These are phyloP conservation scores for Chrysotoxum bicinctum DNA, from an alignment of 2,888 invertebrate genomes.

Conservation along the genomic window DNA sequence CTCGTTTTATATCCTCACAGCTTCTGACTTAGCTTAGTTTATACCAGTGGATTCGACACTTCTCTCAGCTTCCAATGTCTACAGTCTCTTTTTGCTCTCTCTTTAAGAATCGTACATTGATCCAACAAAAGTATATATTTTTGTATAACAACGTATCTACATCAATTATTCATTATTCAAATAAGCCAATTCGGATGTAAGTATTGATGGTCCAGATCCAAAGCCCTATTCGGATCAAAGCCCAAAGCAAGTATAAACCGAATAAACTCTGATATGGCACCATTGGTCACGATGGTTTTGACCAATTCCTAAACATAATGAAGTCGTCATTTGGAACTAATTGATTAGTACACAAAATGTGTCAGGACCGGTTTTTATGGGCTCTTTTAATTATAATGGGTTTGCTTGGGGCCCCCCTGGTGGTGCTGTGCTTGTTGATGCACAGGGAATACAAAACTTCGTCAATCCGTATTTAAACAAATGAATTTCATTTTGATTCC, in stretches of 20 bases:
- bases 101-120: neutral
- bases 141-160: neutral
- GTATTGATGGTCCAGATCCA: neutral
- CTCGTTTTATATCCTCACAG: no score
- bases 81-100: neutral
- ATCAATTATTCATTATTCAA: constrained; percentile 63
- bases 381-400: constrained; percentile 63
- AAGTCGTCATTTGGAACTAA: constrained; percentile 69
- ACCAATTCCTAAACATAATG: constrained; percentile 59
- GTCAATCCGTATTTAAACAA: constrained; percentile 11
- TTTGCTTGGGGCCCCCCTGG: constrained; percentile 60
- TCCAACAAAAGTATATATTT: neutral
- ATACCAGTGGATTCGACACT: neutral
- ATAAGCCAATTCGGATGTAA: constrained; percentile 36
- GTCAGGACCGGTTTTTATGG: constrained; percentile 58
- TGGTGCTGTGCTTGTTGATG: constrained; percentile 25
- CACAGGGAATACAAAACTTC: neutral
- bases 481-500: constrained; percentile 46
- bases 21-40: neutral
- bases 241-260: constrained; percentile 31
- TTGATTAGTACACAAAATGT: constrained; percentile 70
- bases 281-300: constrained; percentile 57
- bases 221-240: constrained; percentile 44
- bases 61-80: neutral
- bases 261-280: constrained; percentile 39